phyloP scores from a whole-genome alignment of 2,113 vertebrate species.

The Ancistrus triradiatus region DNA sequence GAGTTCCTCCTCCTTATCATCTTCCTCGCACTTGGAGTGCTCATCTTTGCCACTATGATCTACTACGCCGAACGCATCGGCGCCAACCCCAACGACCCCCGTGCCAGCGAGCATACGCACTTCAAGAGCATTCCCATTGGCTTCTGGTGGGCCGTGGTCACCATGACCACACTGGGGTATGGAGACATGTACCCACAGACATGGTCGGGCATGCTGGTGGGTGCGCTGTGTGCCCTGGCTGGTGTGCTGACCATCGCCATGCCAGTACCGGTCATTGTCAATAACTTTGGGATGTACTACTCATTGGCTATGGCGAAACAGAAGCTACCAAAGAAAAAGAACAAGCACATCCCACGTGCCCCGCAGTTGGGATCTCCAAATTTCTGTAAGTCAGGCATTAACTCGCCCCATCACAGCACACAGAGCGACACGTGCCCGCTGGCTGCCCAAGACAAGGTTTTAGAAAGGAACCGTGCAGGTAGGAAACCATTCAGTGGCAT shows the following conservation, averaged over 20 bases:
- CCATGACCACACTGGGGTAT: slow-evolving; percentile 90
- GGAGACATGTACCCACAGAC: slow-evolving; percentile 93
- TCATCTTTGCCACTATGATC: slow-evolving; percentile 92
- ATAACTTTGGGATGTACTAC: slow-evolving; percentile 95
- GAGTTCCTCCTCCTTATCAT: slow-evolving; percentile 90
- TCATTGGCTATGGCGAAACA: slow-evolving; percentile 94
- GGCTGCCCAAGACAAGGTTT: slow-evolving; percentile 78
- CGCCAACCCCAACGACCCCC: slow-evolving; percentile 84
- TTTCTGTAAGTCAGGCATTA: slow-evolving; percentile 90
- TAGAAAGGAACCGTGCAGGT: slow-evolving; percentile 93
- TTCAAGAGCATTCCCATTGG: slow-evolving; percentile 91
- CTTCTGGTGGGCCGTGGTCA: slow-evolving; percentile 93
- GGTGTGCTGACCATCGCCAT: slow-evolving; percentile 90
- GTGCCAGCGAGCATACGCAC: slow-evolving; percentile 85
- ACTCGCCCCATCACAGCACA: slow-evolving; percentile 88
- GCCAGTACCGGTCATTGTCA: slow-evolving; percentile 91
- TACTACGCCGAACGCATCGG: slow-evolving; percentile 90
- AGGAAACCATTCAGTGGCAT: slow-evolving; percentile 86
- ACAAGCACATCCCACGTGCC: slow-evolving; percentile 88
- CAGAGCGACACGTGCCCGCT: slow-evolving; percentile 88
- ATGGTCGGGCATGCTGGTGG: slow-evolving; percentile 90
- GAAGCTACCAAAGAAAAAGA: slow-evolving; percentile 97
- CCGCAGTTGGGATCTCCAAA: slow-evolving; percentile 88
- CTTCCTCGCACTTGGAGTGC: slow-evolving; percentile 86
- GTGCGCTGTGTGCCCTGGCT: slow-evolving; percentile 82